Conservation (phyloP, 1,140 invertebrate genomes). For the Micrasema longulum region DNA sequence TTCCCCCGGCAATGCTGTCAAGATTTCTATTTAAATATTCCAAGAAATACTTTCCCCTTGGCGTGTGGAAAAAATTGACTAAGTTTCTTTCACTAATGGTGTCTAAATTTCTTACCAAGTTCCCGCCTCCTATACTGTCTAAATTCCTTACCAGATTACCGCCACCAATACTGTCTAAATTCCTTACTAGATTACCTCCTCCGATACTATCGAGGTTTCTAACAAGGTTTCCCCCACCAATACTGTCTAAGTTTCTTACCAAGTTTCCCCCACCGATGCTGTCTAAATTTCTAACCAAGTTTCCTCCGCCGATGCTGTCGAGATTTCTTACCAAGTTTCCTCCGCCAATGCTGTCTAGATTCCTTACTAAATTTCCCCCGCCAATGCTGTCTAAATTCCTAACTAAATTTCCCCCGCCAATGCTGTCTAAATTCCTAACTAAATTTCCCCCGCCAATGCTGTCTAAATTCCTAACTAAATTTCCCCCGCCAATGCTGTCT, state of each 20-base stretch:
- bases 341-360: slow-evolving; percentile 57
- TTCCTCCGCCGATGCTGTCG: slow-evolving; percentile 64
- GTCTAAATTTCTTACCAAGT: slow-evolving; percentile 61
- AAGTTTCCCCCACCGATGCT: slow-evolving; percentile 58
- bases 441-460: slow-evolving; percentile 64
- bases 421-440: slow-evolving; percentile 63
- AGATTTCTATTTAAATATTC: slow-evolving; percentile 63
- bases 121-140: slow-evolving; percentile 65
- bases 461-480: slow-evolving; percentile 62
- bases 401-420: slow-evolving; percentile 61
- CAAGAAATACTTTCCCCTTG: slow-evolving; percentile 64
- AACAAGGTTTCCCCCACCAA: slow-evolving; percentile 57
- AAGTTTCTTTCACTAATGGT: slow-evolving; percentile 59
- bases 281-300: slow-evolving; percentile 57
- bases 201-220: slow-evolving; percentile 62
- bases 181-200: slow-evolving; percentile 62
- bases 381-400: slow-evolving; percentile 58
- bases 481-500: slow-evolving; percentile 64
- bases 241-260: slow-evolving; percentile 55
- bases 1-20: slow-evolving; percentile 56
- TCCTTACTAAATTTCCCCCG: slow-evolving; percentile 57
- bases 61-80: slow-evolving; percentile 59
- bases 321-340: slow-evolving; percentile 63
- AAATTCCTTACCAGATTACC: slow-evolving; percentile 59
- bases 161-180: slow-evolving; percentile 56